Percentiles rank a stretch among this genome's conserved stretches.
Evolutionary conservation across 2,888 invertebrate species (phyloP).

Genomic region (Amblyteles armatorius): DNA sequence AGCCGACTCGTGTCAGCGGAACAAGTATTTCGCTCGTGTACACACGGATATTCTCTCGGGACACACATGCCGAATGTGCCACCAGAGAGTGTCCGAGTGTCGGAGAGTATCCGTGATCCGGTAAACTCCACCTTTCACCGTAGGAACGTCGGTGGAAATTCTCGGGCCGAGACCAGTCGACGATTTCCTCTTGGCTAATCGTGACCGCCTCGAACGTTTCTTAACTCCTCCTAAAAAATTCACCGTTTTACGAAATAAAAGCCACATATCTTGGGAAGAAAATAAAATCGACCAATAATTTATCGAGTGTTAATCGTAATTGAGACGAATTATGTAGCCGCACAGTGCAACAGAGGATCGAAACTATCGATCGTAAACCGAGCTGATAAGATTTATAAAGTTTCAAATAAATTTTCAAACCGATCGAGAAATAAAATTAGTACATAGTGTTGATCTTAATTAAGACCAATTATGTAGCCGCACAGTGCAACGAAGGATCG

Average conservation of each 20-base stretch:
- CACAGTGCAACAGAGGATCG: not conserved
- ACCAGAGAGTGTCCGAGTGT: conserved; percentile 40
- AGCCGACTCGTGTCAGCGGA: not conserved
- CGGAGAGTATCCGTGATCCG: conserved; percentile 57
- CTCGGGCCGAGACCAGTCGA: conserved; percentile 75
- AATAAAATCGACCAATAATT: not conserved
- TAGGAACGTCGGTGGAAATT: conserved; percentile 75
- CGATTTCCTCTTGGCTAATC: conserved; percentile 73
- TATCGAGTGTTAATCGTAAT: not conserved
- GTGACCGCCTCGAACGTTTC: conserved; percentile 35
- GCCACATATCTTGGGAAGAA: not conserved
- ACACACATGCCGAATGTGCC: conserved; percentile 5
- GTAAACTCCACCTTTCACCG: conserved; percentile 76
- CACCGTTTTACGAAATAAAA: not conserved
- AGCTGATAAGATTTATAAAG: not conserved
- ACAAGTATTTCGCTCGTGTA: conserved; percentile 9
- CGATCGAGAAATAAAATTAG: no score
- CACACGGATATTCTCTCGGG: conserved; percentile 8
- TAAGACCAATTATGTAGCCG: no score
- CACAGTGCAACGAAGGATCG: no score
- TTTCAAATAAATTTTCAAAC: no score
- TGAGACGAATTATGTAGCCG: not conserved
- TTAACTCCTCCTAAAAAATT: conserved; percentile 16
- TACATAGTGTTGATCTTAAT: no score
- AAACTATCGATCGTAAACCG: not conserved